Evolutionary conservation across 2,888 invertebrate genomes (phyloP).

Genomic region (Mesodorylaimus sp.): DNA sequence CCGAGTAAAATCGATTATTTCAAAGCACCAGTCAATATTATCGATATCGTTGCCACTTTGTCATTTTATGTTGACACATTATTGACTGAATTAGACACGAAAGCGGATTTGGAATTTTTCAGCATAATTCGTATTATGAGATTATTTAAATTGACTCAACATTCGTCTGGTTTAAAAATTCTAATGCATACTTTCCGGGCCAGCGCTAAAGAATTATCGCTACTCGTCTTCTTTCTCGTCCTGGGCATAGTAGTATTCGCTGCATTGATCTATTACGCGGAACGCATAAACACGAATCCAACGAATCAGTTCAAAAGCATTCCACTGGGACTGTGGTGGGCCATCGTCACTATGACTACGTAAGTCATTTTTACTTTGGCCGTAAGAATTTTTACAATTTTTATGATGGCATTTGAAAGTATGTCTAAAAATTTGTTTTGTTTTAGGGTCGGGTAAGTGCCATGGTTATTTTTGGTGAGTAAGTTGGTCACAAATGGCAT

Average conservation of each 20-base stretch:
- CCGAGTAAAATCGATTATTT: slow-evolving; percentile 84
- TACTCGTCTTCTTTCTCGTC: slow-evolving; percentile 80
- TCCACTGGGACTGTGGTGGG: slow-evolving; percentile 8
- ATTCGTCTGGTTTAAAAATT: slow-evolving; percentile 80
- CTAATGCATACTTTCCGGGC: slow-evolving; percentile 83
- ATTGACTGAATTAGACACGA: slow-evolving; percentile 33
- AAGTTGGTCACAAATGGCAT: no score
- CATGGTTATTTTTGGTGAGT: no score
- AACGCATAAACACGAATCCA: slow-evolving; percentile 73
- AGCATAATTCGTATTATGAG: slow-evolving; percentile 77
- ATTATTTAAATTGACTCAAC: slow-evolving; percentile 78
- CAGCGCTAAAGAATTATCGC: slow-evolving; percentile 69
- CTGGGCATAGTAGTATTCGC: slow-evolving; percentile 89
- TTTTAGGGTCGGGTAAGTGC: no score
- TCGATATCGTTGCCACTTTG: slow-evolving; percentile 91
- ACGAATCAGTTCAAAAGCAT: slow-evolving; percentile 41
- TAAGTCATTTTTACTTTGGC: no score
- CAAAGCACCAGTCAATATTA: slow-evolving; percentile 82
- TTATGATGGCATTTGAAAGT: no score
- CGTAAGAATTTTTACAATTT: no score
- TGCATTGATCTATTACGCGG: slow-evolving; percentile 81
- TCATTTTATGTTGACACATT: slow-evolving; percentile 86
- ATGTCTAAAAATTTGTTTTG: no score
- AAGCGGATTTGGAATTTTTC: slow-evolving; percentile 54
- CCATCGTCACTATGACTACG: slow-evolving; percentile 10